Evolutionary conservation across 37 sponge, comb jelly and placozoan species (phyloP), one percentile per base, ranked within the genome.

Genomic region (Cladorhizidae sp.): DNA sequence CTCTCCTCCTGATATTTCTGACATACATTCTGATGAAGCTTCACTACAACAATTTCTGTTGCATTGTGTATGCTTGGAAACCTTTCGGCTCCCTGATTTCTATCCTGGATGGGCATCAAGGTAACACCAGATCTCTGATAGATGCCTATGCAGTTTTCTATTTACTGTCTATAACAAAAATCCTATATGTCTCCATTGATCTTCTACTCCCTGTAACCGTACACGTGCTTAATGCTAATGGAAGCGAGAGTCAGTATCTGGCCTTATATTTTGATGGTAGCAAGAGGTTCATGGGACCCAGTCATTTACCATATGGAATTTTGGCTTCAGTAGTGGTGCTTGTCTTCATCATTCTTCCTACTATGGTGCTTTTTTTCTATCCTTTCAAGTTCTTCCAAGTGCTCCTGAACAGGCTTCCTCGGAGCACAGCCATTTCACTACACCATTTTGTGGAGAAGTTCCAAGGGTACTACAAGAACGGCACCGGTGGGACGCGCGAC

Each of bases 381-480:
- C 79, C 67, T 40, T 23, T 59, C 11, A 33, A 33, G 41, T 76
- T 39, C 42, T 61, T 58, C 51, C 79, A 50, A 26, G 12, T 2
- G 51, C 25, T 39, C 37, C 35, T 78, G 8, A 26, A 40, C 25
- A 28, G 50, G 5, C 42, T 14, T 33, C 14, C 1, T 3, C 12
- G 36, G n/a, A n/a, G n/a, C 14, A 64, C 29, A 51, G 26, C 32
- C 29, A 67, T 28, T 1, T 12, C 35, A 31, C 31, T 78, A 1
- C 79, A 75, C 22, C 55, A 40, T 42, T 75, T 86, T 25, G 26
- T 86, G 8, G 83, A 83, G 41, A 63, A 50, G 0, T 91, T 83
- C 64, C 80, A 91, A 57, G 83, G 92, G 1, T 86, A 80, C 72
- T 91, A 86, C 56, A 79, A 85, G 37, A 72, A 91, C 64, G 86